Percentiles rank a stretch among this genome's conserved stretches.
Evolutionary conservation across 2,797 vertebrate species (phyloP).

Genomic region (Dicrostonyx torquatus): DNA sequence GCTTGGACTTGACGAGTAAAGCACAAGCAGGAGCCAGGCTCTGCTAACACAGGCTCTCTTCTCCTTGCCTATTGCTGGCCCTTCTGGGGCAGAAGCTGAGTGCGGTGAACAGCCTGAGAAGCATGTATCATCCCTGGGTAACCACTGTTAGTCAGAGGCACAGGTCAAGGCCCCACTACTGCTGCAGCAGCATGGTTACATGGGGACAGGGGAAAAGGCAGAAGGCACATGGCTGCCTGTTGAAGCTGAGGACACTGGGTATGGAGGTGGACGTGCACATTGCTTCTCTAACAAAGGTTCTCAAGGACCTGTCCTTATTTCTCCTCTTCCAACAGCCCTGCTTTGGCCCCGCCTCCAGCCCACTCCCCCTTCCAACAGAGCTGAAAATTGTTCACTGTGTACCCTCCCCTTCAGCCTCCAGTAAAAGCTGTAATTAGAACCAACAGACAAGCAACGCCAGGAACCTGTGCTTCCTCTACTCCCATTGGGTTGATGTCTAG

Average conservation of each 20-base stretch:
- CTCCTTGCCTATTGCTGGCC: accelerated
- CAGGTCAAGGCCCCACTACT: not conserved
- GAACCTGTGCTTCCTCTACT: not conserved
- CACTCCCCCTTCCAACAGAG: not conserved
- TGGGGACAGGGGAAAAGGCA: no score
- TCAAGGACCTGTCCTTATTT: not conserved
- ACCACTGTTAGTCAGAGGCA: not conserved
- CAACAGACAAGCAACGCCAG: not conserved
- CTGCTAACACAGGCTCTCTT: not conserved
- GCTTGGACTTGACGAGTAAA: not conserved
- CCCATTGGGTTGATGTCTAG: not conserved
- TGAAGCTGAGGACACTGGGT: not conserved
- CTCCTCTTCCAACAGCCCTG: conserved; percentile 1
- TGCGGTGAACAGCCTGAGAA: accelerated
- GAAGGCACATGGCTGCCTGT: not conserved
- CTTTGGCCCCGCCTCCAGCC: not conserved
- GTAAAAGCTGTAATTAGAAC: conserved; percentile 33
- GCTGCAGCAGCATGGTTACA: not conserved
- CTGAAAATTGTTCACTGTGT: not conserved
- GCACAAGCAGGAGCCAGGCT: not conserved
- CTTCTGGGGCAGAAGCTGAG: not conserved
- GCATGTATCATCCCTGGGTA: no score
- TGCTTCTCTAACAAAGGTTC: not conserved
- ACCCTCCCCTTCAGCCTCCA: conserved; percentile 15
- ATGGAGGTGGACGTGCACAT: not conserved